Evolutionary conservation across 2,888 invertebrate species (phyloP).

Genomic region (Trissolcus japonicus): DNA sequence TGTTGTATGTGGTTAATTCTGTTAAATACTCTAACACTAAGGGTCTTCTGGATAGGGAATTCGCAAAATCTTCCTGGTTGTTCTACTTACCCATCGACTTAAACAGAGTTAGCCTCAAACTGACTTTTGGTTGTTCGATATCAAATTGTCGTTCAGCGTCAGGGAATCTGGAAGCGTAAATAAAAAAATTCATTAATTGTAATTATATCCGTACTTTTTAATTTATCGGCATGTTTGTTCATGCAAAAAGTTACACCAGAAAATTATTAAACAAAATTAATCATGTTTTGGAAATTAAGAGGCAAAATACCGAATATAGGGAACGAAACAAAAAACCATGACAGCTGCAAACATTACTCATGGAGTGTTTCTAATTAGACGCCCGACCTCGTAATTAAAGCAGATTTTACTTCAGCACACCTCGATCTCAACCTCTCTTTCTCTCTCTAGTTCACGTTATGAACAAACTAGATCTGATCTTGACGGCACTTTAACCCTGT

Average conservation of each 20-base stretch:
- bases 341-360: slow-evolving; percentile 56
- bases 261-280: background rate
- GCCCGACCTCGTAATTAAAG: slow-evolving; percentile 64
- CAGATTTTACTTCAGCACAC: slow-evolving; percentile 61
- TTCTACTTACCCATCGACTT: background rate
- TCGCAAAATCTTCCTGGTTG: slow-evolving; percentile 12
- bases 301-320: slow-evolving; percentile 59
- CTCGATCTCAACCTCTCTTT: slow-evolving; percentile 39
- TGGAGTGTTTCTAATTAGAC: slow-evolving; percentile 65
- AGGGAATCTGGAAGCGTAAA: no score
- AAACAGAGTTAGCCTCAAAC: no score
- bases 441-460: slow-evolving; percentile 34
- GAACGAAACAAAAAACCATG: slow-evolving; percentile 53
- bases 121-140: no score
- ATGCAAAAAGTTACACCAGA: no score
- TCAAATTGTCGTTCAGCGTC: no score
- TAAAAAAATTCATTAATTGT: no score
- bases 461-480: slow-evolving; percentile 52
- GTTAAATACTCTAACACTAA: slow-evolving; percentile 6
- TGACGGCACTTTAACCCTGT: slow-evolving; percentile 52
- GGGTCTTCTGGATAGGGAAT: background rate
- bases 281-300: slow-evolving; percentile 54
- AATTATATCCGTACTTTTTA: no score
- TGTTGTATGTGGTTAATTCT: slow-evolving; percentile 1
- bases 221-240: no score